Conservation (phyloP, 2,113 vertebrate species). For the Microtus pennsylvanicus region DNA sequence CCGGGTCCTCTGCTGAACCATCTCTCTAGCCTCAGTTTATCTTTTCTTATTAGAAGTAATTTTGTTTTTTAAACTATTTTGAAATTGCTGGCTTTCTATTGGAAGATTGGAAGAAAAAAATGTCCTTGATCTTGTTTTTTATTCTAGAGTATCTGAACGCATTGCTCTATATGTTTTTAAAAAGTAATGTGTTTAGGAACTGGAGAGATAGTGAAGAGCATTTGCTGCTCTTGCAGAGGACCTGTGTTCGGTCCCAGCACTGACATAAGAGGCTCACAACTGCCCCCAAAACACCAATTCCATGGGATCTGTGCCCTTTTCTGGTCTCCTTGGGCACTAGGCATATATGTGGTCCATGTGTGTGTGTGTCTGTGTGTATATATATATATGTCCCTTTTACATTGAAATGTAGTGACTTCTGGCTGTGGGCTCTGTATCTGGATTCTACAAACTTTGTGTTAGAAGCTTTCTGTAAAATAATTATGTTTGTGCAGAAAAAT, state of each 20-base stretch:
- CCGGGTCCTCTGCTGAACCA: neutral
- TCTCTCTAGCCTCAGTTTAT: neutral
- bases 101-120: neutral
- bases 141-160: neutral
- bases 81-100: conserved; percentile 42
- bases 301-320: no score
- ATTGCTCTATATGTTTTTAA: neutral
- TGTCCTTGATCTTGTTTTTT: conserved; percentile 12
- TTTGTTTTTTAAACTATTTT: neutral
- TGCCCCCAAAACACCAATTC: no score
- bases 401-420: no score
- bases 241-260: no score
- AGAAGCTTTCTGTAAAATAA: neutral
- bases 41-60: conserved; percentile 12
- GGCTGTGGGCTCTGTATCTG: no score
- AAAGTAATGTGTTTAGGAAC: neutral
- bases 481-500: neutral
- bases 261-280: no score
- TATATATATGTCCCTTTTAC: neutral
- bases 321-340: no score
- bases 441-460: neutral
- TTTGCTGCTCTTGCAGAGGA: no score
- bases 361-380: no score
- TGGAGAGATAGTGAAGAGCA: neutral
- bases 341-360: no score